These are phyloP conservation scores for Neoarius graeffei DNA, from an alignment of 2,113 vertebrate genomes.

Conservation along the genomic window DNA sequence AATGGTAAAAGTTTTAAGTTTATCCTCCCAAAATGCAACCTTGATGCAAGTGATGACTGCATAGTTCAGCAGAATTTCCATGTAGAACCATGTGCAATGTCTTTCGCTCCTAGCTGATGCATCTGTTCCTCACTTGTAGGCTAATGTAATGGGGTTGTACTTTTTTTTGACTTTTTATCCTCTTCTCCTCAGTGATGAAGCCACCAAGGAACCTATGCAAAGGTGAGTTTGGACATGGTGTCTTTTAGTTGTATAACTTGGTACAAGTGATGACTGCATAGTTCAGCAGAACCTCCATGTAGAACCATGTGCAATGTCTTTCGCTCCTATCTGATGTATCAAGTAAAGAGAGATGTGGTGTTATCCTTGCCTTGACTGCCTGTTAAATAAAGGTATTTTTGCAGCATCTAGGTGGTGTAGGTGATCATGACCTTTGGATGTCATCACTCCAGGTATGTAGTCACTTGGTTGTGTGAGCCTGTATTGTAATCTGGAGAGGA, in stretches of 20 bases:
- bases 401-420: not conserved
- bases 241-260: no score
- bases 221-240: not conserved
- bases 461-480: not conserved
- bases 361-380: accelerated
- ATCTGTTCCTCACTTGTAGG: not conserved
- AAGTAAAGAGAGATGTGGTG: not conserved
- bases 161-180: not conserved
- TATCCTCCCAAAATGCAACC: not conserved
- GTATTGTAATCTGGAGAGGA: constrained; percentile 59
- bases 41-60: constrained; percentile 63
- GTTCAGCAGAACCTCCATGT: constrained; percentile 77
- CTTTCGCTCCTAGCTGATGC: constrained; percentile 76
- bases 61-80: constrained; percentile 78
- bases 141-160: not conserved
- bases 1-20: not conserved
- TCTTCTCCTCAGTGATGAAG: not conserved
- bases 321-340: constrained; percentile 73
- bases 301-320: constrained; percentile 64
- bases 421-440: not conserved
- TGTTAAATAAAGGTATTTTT: not conserved
- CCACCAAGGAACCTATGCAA: not conserved
- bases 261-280: constrained; percentile 73
- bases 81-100: constrained; percentile 65
- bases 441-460: not conserved